These are phyloP conservation scores for Edolisoma coerulescens DNA, from an alignment of 2,113 vertebrate genomes.

Conservation along the genomic window DNA sequence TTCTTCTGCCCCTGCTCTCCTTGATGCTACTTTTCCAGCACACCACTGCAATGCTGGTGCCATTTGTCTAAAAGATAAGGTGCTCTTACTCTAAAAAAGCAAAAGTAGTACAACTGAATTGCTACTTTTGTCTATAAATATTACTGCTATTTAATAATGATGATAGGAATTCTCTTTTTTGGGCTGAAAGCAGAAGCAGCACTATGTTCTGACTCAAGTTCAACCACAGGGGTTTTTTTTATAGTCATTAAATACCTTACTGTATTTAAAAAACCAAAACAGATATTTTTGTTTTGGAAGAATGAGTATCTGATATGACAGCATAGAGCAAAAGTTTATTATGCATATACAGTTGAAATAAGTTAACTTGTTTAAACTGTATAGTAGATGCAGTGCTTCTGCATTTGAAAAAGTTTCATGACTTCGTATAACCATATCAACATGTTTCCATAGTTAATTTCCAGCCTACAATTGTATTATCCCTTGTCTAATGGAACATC, in stretches of 20 bases:
- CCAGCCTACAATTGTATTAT: constrained; percentile 56
- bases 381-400: constrained; percentile 15
- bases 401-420: constrained; percentile 58
- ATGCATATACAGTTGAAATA: constrained; percentile 2
- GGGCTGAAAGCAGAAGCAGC: background rate
- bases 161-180: background rate
- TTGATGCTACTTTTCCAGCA: background rate
- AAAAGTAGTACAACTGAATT: background rate
- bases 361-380: constrained; percentile 54
- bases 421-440: constrained; percentile 59
- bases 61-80: background rate
- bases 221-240: background rate
- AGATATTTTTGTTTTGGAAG: background rate
- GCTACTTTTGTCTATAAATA: background rate
- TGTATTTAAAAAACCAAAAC: background rate
- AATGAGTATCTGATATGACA: constrained; percentile 37
- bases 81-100: background rate
- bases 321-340: constrained; percentile 37
- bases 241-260: background rate
- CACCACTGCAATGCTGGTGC: background rate
- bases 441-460: constrained; percentile 63
- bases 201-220: background rate
- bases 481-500: constrained; percentile 55
- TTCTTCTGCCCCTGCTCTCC: background rate
- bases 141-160: background rate